Evolutionary conservation across 2,888 invertebrate species (phyloP).

Genomic region (Cerceris ruficornis): DNA sequence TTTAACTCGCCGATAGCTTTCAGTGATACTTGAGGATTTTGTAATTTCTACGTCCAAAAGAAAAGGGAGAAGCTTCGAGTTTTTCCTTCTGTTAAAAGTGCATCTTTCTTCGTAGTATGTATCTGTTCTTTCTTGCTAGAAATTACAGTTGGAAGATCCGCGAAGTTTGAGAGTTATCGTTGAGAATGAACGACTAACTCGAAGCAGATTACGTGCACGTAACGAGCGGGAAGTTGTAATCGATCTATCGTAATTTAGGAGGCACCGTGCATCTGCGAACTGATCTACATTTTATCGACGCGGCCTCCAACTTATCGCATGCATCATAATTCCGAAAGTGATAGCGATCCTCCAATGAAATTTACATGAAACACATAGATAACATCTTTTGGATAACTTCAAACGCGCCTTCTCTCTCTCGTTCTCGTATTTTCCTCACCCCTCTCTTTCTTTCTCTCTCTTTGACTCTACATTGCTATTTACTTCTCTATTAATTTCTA

Average conservation of each 20-base stretch:
- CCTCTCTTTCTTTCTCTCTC: no score
- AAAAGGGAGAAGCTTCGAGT: no score
- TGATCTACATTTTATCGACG: slow-evolving; percentile 57
- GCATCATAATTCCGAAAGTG: slow-evolving; percentile 50
- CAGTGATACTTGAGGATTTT: no score
- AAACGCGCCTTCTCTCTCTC: neutral
- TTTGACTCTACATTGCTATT: no score
- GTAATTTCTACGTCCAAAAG: no score
- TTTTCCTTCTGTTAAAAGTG: no score
- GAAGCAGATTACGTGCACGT: slow-evolving; percentile 41
- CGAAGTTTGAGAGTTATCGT: slow-evolving; percentile 23
- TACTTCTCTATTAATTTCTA: no score
- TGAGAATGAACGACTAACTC: slow-evolving; percentile 33
- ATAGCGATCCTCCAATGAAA: slow-evolving; percentile 36
- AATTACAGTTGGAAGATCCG: neutral
- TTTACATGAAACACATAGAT: slow-evolving; percentile 49
- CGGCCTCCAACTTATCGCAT: slow-evolving; percentile 46
- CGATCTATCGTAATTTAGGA: slow-evolving; percentile 57
- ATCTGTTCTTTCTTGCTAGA: no score
- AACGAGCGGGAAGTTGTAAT: slow-evolving; percentile 48
- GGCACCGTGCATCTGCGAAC: slow-evolving; percentile 22
- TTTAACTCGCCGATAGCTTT: no score
- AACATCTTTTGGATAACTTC: slow-evolving; percentile 24
- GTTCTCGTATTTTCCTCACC: no score
- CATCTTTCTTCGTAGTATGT: no score